These are phyloP conservation scores for Octonoba sinensis DNA, from an alignment of 2,888 invertebrate species.

Conservation along the genomic window DNA sequence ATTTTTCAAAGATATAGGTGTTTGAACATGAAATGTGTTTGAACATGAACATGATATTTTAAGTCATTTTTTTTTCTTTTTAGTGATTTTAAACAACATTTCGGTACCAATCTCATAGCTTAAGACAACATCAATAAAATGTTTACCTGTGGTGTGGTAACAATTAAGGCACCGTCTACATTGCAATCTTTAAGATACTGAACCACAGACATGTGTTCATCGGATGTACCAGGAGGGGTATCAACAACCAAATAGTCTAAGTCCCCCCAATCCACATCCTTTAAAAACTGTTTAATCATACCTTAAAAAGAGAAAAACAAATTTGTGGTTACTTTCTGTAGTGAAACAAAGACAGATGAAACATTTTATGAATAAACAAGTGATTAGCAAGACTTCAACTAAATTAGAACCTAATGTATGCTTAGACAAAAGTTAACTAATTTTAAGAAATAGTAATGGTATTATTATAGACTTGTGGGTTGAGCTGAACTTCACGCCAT, in stretches of 20 bases:
- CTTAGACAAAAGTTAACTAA: too few relatives aligned
- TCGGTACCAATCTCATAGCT: too few relatives aligned
- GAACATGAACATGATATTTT: neutral
- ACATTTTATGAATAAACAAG: too few relatives aligned
- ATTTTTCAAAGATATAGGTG: neutral
- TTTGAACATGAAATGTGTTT: neutral
- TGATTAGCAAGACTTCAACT: too few relatives aligned
- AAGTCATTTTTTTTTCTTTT: too few relatives aligned
- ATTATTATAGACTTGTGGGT: too few relatives aligned
- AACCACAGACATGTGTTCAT: conserved; percentile 91
- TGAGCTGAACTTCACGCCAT: too few relatives aligned
- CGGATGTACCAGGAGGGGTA: conserved; percentile 95
- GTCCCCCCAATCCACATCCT: conserved; percentile 95
- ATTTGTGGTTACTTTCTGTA: too few relatives aligned
- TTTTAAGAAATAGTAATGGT: too few relatives aligned
- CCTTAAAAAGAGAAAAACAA: conserved; percentile 73
- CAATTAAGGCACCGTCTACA: conserved; percentile 84
- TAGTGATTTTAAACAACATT: neutral
- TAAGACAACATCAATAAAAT: too few relatives aligned
- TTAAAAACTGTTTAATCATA: conserved; percentile 94
- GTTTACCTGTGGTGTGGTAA: conserved; percentile 91
- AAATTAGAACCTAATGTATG: too few relatives aligned
- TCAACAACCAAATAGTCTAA: conserved; percentile 91
- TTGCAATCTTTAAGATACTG: conserved; percentile 72
- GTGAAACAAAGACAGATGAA: too few relatives aligned